Percentiles rank a stretch among this genome's conserved stretches.
These are phyloP conservation scores for Rugalucina vietnamica DNA, from an alignment of 2,888 invertebrate genomes.

Conservation along the genomic window DNA sequence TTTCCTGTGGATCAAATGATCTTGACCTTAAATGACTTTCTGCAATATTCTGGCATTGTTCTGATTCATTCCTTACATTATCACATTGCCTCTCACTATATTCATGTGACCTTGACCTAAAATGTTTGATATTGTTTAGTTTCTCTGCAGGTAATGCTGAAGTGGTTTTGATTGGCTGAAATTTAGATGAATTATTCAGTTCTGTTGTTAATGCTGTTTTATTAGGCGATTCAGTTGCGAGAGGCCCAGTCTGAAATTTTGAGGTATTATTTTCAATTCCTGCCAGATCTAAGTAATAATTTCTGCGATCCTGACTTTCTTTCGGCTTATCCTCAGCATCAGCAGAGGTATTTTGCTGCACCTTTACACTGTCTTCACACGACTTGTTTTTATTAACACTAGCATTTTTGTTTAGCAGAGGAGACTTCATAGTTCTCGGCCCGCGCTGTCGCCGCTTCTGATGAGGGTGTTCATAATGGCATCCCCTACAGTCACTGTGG, in stretches of 20 bases:
- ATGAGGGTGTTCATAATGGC: conserved; percentile 68
- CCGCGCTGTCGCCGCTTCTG: conserved; percentile 72
- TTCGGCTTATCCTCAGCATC: conserved; percentile 64
- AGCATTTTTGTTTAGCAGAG: conserved; percentile 50
- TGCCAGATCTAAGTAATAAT: conserved; percentile 83
- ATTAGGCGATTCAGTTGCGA: conserved; percentile 52
- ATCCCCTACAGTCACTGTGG: conserved; percentile 74
- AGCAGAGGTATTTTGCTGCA: conserved; percentile 46
- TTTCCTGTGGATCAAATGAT: conserved; percentile 75
- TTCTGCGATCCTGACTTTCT: conserved; percentile 78
- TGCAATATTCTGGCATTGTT: conserved; percentile 58
- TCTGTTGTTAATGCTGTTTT: conserved; percentile 44
- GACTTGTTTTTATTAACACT: conserved; percentile 40
- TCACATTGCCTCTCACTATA: conserved; percentile 74
- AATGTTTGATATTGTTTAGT: conserved; percentile 77
- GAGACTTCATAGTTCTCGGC: conserved; percentile 51
- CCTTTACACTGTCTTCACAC: conserved; percentile 35
- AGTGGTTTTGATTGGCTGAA: conserved; percentile 56
- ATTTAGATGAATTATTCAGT: conserved; percentile 60
- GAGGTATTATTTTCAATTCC: conserved; percentile 82
- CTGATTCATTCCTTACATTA: conserved; percentile 66
- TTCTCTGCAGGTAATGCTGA: conserved; percentile 68
- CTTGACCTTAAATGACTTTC: conserved; percentile 71
- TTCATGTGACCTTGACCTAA: conserved; percentile 85
- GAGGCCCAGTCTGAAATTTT: conserved; percentile 64